Percentiles rank a stretch among this genome's conserved stretches.
phyloP scores from a whole-genome alignment of 1,140 invertebrate genomes.

The Teleopsis dalmanni region DNA sequence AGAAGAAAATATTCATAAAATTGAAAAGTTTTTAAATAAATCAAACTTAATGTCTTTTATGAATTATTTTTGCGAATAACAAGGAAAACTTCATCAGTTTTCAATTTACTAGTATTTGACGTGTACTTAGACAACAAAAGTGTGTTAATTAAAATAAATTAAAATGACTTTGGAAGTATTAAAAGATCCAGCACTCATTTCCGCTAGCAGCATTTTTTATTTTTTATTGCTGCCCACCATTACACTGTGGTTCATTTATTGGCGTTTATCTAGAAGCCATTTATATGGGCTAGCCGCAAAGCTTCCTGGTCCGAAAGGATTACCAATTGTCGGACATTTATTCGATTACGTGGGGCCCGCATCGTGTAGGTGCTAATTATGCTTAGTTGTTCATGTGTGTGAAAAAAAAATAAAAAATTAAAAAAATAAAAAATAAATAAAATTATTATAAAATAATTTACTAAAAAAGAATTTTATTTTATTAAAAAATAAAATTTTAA shows the following conservation, averaged over 20 bases:
- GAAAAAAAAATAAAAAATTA: background rate
- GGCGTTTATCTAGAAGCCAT: conserved; percentile 59
- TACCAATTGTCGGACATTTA: conserved; percentile 63
- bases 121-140: background rate
- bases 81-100: too few species aligned
- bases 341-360: conserved; percentile 61
- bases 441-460: background rate
- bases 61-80: too few species aligned
- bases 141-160: background rate
- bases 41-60: too few species aligned
- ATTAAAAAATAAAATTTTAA: too few species aligned
- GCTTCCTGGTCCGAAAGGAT: conserved; percentile 59
- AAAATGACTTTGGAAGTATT: conserved; percentile 30
- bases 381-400: background rate
- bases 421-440: background rate
- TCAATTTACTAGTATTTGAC: background rate
- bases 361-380: conserved; percentile 27
- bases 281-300: conserved; percentile 62
- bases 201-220: conserved; percentile 54
- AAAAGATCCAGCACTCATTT: conserved; percentile 38
- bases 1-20: background rate
- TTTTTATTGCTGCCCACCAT: conserved; percentile 60
- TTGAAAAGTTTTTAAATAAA: background rate
- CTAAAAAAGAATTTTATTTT: background rate
- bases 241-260: conserved; percentile 63